A percentile compares a stretch with the other conserved stretches of the same genome.
Conservation (phyloP, 2,797 vertebrate genomes). For the Etheostoma nigrum region DNA sequence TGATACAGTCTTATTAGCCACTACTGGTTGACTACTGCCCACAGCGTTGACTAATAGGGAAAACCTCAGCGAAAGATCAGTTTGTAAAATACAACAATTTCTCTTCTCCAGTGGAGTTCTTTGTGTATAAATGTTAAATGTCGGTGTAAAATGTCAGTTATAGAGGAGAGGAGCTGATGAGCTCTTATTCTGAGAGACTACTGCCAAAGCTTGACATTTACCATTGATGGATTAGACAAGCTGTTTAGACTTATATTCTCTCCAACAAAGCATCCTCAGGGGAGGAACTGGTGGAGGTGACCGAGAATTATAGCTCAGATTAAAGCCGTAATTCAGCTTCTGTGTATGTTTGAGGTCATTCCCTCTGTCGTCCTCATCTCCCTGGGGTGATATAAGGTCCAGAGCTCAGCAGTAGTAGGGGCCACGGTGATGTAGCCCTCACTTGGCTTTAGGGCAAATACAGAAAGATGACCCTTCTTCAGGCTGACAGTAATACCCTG, state of each 20-base stretch:
- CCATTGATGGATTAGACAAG: neutral
- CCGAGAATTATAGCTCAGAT: conserved; percentile 22
- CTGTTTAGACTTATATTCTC: conserved; percentile 2
- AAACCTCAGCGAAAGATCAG: neutral
- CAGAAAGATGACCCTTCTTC: conserved; percentile 33
- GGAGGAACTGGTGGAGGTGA: conserved; percentile 2
- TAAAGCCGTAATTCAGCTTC: conserved; percentile 50
- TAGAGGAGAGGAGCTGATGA: conserved; percentile 7
- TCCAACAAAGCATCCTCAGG: neutral
- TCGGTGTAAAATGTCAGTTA: conserved; percentile 15
- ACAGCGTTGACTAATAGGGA: neutral
- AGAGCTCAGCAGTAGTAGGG: conserved; percentile 48
- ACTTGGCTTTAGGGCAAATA: conserved; percentile 35
- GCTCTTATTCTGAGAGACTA: neutral
- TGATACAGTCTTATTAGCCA: neutral
- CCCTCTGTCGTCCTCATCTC: conserved; percentile 4
- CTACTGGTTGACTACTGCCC: neutral
- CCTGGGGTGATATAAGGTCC: conserved; percentile 39
- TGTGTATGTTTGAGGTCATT: conserved; percentile 10
- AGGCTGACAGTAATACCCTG: conserved; percentile 38
- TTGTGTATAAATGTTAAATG: neutral
- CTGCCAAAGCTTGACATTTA: conserved; percentile 9
- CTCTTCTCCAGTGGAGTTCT: neutral
- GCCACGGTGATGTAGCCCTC: conserved; percentile 50
- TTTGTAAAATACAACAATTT: neutral